Base-by-base conservation (phyloP, 2,888 invertebrate genomes). In the Gasteruption jaculator region DNA sequence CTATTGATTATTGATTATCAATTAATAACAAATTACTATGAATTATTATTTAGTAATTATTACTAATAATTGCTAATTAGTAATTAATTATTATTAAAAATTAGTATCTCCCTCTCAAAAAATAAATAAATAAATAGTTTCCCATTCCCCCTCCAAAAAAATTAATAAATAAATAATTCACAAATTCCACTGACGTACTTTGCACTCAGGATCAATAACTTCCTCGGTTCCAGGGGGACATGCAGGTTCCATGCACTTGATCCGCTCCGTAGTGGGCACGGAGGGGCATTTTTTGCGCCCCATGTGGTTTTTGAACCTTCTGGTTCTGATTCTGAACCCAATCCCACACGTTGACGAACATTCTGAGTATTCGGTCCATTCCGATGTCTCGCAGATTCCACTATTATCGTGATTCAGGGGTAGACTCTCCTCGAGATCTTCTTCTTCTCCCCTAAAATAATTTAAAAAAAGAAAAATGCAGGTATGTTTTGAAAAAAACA, bases 281-380 rank as follows among this genome's bases (percentile, higher is more conserved):
- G 89, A 85, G 6, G 84, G 81, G 60, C 92, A 93, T 61, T 86
- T 86, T 72, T 90, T 91, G 37, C 80, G 72, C 2, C 88, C 90
- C 76, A 82, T 77, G 41, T 80, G 81, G 65, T 91, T 80, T 18
- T 48, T 41, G 36, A 69, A 92, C 46, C 79, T 77, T 30, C 93
- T 74, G 1, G 84, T 81, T 14, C 89, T 74, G 69, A 86, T 86
- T 63, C 79, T 81, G 45, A 86, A 75, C 7, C 91, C 90, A 8
- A 83, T 71, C 3, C 91, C 91, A 63, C 94, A 95, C 1, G 85
- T 83, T 10, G 83, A 85, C 0, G 91, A 90, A 71, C 94, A 95
- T 57, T 90, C 85, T 29, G 87, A 85, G 90, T 90, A 91, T 11
- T 76, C 70, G 11, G 83, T 78, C 91, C 91, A 91, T 37, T 78